Evolutionary conservation across 2,113 vertebrate genomes (phyloP).

Genomic region (Microcebus jonahi): DNA sequence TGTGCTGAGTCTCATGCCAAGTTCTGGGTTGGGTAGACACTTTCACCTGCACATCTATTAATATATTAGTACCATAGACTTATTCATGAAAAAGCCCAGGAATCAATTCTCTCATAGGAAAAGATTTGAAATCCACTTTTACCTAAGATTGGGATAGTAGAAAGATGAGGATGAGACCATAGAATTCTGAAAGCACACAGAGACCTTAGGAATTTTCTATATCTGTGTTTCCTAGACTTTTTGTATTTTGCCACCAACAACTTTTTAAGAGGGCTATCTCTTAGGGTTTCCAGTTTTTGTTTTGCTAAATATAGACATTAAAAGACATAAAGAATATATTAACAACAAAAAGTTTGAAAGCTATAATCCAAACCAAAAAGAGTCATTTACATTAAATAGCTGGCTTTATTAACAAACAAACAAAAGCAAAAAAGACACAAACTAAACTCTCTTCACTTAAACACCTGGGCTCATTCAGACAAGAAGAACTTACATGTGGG

Average conservation of each 20-base stretch:
- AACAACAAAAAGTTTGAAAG: background rate
- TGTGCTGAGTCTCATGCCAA: background rate
- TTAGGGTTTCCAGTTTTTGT: background rate
- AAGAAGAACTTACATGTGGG: background rate
- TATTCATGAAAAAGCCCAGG: background rate
- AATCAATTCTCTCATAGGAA: background rate
- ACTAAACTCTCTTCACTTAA: background rate
- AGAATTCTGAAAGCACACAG: background rate
- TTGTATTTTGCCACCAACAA: background rate
- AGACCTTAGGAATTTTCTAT: background rate
- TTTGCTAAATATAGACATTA: background rate
- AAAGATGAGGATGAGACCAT: background rate
- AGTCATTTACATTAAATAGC: background rate
- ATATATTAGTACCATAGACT: background rate
- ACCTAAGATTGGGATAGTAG: background rate
- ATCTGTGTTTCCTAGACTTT: background rate
- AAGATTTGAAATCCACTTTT: constrained; percentile 15
- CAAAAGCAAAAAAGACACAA: background rate
- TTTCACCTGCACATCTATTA: background rate
- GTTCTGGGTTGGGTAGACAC: background rate
- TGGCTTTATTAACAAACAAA: background rate
- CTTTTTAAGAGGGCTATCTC: background rate
- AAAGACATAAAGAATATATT: background rate
- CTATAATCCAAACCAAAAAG: background rate
- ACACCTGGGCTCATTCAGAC: background rate